Percentiles rank a stretch among this genome's conserved stretches.
Evolutionary conservation across 2,888 invertebrate genomes (phyloP).

Genomic region (Andrena haemorrhoa): DNA sequence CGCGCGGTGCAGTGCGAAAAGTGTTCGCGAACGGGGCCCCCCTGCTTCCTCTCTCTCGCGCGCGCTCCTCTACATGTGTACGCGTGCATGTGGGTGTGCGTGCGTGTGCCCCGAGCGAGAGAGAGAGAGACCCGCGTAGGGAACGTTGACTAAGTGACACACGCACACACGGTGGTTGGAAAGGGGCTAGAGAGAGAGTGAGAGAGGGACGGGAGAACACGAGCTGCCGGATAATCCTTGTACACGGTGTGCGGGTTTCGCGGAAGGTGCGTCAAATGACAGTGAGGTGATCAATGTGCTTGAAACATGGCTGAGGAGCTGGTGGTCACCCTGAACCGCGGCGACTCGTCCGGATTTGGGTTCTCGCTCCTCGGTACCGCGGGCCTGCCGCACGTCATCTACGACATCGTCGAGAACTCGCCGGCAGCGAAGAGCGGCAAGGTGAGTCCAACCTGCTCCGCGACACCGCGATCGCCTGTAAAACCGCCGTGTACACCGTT

Average conservation of each 20-base stretch:
- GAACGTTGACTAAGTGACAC: slow-evolving; percentile 62
- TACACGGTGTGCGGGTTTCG: slow-evolving; percentile 56
- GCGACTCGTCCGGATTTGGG: slow-evolving; percentile 95
- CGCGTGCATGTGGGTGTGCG: slow-evolving; percentile 56
- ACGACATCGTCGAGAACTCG: slow-evolving; percentile 96
- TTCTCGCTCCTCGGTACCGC: slow-evolving; percentile 96
- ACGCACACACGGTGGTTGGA: slow-evolving; percentile 38
- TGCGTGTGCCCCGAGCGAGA: slow-evolving; percentile 42
- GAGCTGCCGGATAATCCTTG: slow-evolving; percentile 46
- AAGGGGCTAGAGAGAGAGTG: slow-evolving; percentile 37
- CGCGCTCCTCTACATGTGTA: slow-evolving; percentile 22
- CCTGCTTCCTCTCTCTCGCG: slow-evolving; percentile 38
- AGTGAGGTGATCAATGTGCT: slow-evolving; percentile 77
- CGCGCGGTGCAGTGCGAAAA: slow-evolving; percentile 72
- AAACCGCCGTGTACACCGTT: neutral
- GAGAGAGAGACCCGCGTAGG: slow-evolving; percentile 30
- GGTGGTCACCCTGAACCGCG: slow-evolving; percentile 94
- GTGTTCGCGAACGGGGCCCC: slow-evolving; percentile 58
- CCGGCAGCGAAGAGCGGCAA: slow-evolving; percentile 96
- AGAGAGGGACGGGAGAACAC: slow-evolving; percentile 40
- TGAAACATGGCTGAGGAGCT: slow-evolving; percentile 94
- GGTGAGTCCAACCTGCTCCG: slow-evolving; percentile 87
- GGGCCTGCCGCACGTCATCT: slow-evolving; percentile 96
- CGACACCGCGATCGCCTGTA: neutral
- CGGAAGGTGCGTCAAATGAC: slow-evolving; percentile 74